These are phyloP conservation scores for Emesis russula DNA, from an alignment of 2,888 invertebrate genomes.

Conservation along the genomic window DNA sequence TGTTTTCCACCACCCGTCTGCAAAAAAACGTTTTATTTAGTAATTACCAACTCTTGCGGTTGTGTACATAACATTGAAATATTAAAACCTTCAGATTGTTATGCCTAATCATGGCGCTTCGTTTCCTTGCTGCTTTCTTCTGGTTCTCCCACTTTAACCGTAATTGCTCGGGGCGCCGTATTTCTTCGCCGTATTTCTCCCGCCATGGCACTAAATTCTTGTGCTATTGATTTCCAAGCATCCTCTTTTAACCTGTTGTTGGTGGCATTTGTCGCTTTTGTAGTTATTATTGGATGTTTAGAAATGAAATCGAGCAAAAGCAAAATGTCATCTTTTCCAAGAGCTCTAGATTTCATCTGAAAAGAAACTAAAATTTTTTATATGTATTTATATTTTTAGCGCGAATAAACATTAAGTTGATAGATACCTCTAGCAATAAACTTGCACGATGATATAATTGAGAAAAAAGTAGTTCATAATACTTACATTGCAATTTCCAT, in stretches of 20 bases:
- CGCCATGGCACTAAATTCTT: neutral
- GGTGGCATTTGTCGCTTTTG: slow-evolving; percentile 16
- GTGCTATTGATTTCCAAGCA: neutral
- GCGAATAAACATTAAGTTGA: too few relatives aligned
- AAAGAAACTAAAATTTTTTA: neutral
- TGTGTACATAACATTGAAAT: neutral
- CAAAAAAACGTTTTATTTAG: neutral
- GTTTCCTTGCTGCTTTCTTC: neutral
- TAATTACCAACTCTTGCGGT: neutral
- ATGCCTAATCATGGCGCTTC: neutral
- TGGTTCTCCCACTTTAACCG: neutral
- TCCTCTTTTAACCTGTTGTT: slow-evolving; percentile 27
- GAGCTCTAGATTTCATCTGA: neutral
- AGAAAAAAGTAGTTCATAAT: too few relatives aligned
- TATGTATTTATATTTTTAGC: too few relatives aligned
- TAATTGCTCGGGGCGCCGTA: neutral
- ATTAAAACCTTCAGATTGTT: neutral
- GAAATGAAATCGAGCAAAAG: neutral
- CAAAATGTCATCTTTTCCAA: neutral
- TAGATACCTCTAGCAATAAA: too few relatives aligned
- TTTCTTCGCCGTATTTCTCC: neutral
- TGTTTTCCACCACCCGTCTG: neutral
- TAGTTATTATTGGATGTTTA: neutral
- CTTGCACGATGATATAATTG: too few relatives aligned
- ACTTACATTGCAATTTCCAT: too few relatives aligned